A percentile compares a stretch with the other conserved stretches of the same genome.
Conservation (phyloP, 2,113 vertebrate genomes). For the Crotalus helleri region DNA sequence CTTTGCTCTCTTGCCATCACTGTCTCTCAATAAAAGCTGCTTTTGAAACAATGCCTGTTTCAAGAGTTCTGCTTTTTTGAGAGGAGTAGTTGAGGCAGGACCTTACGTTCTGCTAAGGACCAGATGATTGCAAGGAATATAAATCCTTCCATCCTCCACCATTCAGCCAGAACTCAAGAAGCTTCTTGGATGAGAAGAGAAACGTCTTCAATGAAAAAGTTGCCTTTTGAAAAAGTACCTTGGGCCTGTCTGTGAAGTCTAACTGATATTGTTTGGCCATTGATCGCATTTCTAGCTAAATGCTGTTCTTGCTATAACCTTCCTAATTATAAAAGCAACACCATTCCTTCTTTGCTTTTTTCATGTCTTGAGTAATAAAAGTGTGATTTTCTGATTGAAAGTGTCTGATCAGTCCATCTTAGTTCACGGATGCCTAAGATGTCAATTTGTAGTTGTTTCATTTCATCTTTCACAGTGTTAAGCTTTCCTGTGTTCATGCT, state of each 20-base stretch:
- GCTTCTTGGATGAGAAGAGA: background rate
- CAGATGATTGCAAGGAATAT: too few species aligned
- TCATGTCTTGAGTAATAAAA: background rate
- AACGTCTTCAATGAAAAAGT: background rate
- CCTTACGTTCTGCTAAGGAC: too few species aligned
- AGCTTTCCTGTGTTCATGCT: background rate
- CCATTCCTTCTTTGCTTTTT: background rate
- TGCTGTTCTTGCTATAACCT: background rate
- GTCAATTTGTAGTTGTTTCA: background rate
- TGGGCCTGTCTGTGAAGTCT: background rate
- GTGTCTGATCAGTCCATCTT: background rate
- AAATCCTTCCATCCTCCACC: background rate
- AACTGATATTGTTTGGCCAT: background rate
- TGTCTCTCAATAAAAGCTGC: too few species aligned
- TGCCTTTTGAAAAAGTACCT: background rate
- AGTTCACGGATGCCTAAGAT: background rate
- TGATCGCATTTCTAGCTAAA: background rate
- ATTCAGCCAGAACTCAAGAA: background rate
- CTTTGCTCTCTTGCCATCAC: too few species aligned
- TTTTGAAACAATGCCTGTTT: too few species aligned
- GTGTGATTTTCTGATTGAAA: background rate
- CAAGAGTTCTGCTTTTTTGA: too few species aligned
- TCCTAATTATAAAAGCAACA: background rate
- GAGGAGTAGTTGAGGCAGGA: too few species aligned
- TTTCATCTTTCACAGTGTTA: background rate